Evolutionary conservation across 92 coral and sea anemone genomes (phyloP).

Genomic region (Paramuricea clavata): DNA sequence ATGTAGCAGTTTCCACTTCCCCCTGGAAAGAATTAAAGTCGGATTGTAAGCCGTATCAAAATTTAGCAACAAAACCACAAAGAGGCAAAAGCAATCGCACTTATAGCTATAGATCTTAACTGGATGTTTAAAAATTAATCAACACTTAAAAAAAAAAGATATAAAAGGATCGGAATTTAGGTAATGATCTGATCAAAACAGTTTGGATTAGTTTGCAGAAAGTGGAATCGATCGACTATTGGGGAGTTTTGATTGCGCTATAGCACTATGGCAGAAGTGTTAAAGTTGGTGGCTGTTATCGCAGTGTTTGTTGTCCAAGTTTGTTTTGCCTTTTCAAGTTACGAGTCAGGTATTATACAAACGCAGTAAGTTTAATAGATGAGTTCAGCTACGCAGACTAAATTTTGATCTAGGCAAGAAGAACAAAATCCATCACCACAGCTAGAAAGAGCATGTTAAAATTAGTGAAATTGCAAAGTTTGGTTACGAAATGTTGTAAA

Average conservation of each 20-base stretch:
- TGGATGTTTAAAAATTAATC: slow-evolving; percentile 4
- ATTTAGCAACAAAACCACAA: not conserved
- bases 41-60: not conserved
- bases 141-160: not conserved
- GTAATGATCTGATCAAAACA: not conserved
- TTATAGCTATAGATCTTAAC: not conserved
- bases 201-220: not conserved
- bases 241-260: not conserved
- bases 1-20: not conserved
- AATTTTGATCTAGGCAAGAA: not conserved
- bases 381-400: not conserved
- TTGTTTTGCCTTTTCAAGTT: not conserved
- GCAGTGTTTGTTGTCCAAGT: not conserved
- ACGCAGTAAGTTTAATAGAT: not conserved
- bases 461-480: no score
- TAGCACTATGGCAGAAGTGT: not conserved
- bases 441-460: no score
- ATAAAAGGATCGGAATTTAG: not conserved
- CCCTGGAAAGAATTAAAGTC: not conserved
- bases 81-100: not conserved
- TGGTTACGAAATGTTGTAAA: no score
- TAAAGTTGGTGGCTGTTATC: not conserved
- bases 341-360: slow-evolving; percentile 8
- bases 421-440: no score
- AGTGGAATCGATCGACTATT: not conserved